Evolutionary conservation across 2,113 vertebrate genomes (phyloP).

Genomic region (Saguinus imperator): DNA sequence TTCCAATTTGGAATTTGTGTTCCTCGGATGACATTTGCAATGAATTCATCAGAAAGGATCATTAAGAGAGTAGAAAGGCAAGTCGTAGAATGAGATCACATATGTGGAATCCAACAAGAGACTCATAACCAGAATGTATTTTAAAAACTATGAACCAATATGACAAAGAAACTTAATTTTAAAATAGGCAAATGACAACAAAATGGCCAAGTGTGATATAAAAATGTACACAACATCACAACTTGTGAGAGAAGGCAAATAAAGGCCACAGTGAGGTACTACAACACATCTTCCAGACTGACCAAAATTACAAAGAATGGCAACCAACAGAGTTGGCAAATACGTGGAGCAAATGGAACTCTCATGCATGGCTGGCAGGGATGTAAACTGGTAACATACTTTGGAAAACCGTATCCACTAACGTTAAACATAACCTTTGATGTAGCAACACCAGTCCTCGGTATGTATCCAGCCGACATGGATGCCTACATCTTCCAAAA

Average conservation of each 20-base stretch:
- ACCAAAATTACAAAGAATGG: neutral
- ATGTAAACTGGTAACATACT: neutral
- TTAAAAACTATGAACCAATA: neutral
- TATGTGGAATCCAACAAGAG: neutral
- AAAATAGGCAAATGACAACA: neutral
- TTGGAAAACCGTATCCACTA: neutral
- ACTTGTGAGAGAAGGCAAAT: neutral
- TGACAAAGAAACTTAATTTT: neutral
- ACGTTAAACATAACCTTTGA: neutral
- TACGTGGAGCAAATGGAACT: neutral
- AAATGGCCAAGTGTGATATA: neutral
- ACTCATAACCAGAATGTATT: neutral
- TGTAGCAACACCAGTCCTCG: neutral
- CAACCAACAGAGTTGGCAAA: neutral
- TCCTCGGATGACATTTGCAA: neutral
- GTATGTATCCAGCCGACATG: neutral
- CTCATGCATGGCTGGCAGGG: fast-evolving
- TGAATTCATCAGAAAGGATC: neutral
- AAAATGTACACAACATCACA: neutral
- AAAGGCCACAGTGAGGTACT: neutral
- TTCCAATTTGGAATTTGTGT: neutral
- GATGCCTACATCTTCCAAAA: neutral
- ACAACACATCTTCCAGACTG: neutral
- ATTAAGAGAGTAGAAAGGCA: neutral
- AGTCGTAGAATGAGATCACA: neutral